Percentiles rank a stretch among this genome's conserved stretches.
Conservation (phyloP, 2,797 vertebrate genomes). For the Enteromius viviparus region DNA sequence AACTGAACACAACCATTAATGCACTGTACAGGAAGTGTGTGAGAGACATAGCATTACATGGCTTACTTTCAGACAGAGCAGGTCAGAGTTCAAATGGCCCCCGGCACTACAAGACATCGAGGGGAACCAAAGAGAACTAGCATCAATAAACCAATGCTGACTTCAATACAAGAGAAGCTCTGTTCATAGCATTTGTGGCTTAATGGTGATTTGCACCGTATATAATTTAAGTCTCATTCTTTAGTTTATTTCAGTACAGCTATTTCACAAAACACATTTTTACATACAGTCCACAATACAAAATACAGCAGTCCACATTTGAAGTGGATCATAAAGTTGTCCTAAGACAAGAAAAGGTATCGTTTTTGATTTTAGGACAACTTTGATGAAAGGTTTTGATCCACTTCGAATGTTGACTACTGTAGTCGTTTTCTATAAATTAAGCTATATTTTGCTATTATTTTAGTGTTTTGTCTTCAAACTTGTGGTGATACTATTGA, state of each 20-base stretch:
- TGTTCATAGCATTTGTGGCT: neutral
- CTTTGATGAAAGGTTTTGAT: too few relatives aligned
- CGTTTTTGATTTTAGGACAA: too few relatives aligned
- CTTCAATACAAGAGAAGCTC: neutral
- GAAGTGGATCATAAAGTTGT: too few relatives aligned
- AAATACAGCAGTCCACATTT: neutral
- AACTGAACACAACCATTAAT: slow-evolving; percentile 45
- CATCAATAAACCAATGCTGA: neutral
- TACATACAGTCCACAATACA: neutral
- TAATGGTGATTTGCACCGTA: neutral
- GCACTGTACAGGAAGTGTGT: slow-evolving; percentile 36
- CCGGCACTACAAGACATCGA: slow-evolving; percentile 16
- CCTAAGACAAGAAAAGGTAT: too few relatives aligned
- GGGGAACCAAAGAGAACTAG: slow-evolving; percentile 23
- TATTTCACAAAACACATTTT: neutral
- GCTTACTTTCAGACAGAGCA: slow-evolving; percentile 1
- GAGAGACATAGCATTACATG: slow-evolving; percentile 20
- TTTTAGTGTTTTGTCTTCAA: neutral
- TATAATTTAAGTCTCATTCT: neutral
- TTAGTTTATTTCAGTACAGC: neutral
- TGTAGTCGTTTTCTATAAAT: neutral
- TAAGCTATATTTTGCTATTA: neutral
- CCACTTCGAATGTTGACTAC: too few relatives aligned
- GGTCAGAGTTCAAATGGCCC: slow-evolving; percentile 11
- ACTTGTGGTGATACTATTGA: neutral